Percentiles rank a stretch among this genome's conserved stretches.
Conservation (phyloP, 2,113 vertebrate genomes). For the Marcusenius ussheri region DNA sequence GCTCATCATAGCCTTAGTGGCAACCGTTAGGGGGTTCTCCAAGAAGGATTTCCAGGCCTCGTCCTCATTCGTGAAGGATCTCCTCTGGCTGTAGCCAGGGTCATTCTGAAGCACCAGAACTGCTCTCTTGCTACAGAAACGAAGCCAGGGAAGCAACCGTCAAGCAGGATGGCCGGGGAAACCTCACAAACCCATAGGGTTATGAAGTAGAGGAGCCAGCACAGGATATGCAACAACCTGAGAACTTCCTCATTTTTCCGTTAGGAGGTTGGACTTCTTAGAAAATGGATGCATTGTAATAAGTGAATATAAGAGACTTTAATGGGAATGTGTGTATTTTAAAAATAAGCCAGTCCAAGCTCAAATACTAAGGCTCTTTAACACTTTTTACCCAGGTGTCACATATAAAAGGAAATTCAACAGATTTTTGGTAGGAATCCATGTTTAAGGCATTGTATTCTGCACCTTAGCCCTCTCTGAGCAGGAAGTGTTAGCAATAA, state of each 20-base stretch:
- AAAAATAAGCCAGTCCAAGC: not conserved
- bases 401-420: not conserved
- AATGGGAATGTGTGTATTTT: not conserved
- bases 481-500: slow-evolving; percentile 59
- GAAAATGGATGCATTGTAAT: not conserved
- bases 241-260: not conserved
- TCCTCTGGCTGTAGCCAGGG: slow-evolving; percentile 76
- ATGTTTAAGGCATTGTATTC: slow-evolving; percentile 23
- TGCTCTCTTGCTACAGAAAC: slow-evolving; percentile 75
- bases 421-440: not conserved
- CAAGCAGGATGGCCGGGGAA: not conserved
- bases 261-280: not conserved
- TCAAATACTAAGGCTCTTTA: not conserved
- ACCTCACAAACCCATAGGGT: not conserved
- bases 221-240: not conserved
- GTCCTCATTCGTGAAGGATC: slow-evolving; percentile 87
- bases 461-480: slow-evolving; percentile 41
- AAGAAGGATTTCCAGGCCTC: slow-evolving; percentile 98
- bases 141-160: not conserved
- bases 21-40: slow-evolving; percentile 95
- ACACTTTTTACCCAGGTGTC: not conserved
- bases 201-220: not conserved
- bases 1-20: slow-evolving; percentile 99
- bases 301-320: not conserved
- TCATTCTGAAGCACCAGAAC: slow-evolving; percentile 97